phyloP scores from a whole-genome alignment of 2,888 invertebrate species.

The Drosophila putrida region DNA sequence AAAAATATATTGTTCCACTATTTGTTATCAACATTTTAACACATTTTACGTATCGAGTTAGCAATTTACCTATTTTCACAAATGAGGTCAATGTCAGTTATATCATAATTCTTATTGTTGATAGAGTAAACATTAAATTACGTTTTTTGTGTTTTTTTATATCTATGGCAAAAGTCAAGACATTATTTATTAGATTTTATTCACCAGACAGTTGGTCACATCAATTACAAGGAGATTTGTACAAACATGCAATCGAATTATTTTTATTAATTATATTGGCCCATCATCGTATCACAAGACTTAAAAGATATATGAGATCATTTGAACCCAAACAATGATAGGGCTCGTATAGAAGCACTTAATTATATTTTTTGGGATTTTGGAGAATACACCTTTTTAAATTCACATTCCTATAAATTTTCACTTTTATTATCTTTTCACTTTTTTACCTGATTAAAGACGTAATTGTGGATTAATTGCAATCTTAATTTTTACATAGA shows the following conservation, averaged over 20 bases:
- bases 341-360: conserved; percentile 45
- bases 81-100: conserved; percentile 69
- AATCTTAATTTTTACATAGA: no score
- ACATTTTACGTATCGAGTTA: conserved; percentile 44
- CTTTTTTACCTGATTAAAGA: conserved; percentile 6
- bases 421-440: no score
- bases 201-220: conserved; percentile 29
- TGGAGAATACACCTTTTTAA: background rate
- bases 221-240: conserved; percentile 53
- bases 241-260: conserved; percentile 72
- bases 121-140: conserved; percentile 15
- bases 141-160: conserved; percentile 1
- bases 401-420: no score
- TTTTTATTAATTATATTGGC: conserved; percentile 70
- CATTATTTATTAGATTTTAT: conserved; percentile 37
- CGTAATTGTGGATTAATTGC: conserved; percentile 27
- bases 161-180: conserved; percentile 12
- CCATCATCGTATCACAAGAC: conserved; percentile 76
- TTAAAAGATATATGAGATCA: conserved; percentile 62
- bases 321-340: conserved; percentile 17
- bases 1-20: conserved; percentile 14
- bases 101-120: conserved; percentile 29
- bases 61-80: conserved; percentile 36
- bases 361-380: conserved; percentile 42
- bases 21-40: conserved; percentile 29